These are phyloP conservation scores for Sthenelais limicola DNA, from an alignment of 2,888 invertebrate genomes.

Conservation along the genomic window DNA sequence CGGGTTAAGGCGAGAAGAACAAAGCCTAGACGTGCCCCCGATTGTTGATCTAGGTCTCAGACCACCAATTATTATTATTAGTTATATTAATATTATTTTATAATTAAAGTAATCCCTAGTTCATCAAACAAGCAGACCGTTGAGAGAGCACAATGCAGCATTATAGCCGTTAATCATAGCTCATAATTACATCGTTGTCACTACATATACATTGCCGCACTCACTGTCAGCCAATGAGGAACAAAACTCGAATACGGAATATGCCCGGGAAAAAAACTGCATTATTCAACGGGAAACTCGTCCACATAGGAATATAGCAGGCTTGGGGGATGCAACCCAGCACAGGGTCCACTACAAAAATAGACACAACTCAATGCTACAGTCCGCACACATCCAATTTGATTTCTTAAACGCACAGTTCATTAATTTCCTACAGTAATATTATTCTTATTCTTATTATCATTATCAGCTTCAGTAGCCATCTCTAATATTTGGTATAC, in stretches of 20 bases:
- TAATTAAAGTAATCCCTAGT: slow-evolving; percentile 19
- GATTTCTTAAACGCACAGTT: too few relatives aligned
- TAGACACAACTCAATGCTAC: slow-evolving; percentile 35
- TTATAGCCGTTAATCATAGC: too few relatives aligned
- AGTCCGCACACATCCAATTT: slow-evolving; percentile 32
- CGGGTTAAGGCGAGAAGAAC: slow-evolving; percentile 7
- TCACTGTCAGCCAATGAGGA: neutral
- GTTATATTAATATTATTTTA: slow-evolving; percentile 21
- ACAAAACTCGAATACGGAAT: slow-evolving; percentile 5
- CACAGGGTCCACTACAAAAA: slow-evolving; percentile 29
- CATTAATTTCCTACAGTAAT: too few relatives aligned
- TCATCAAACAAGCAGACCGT: neutral
- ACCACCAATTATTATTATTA: slow-evolving; percentile 12
- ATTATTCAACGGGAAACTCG: neutral
- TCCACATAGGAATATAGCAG: slow-evolving; percentile 14
- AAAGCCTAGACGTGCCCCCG: neutral
- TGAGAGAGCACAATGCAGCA: too few relatives aligned
- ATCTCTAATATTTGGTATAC: too few relatives aligned
- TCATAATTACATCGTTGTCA: too few relatives aligned
- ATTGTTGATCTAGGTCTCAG: slow-evolving; percentile 15
- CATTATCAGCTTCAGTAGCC: too few relatives aligned
- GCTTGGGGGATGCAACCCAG: too few relatives aligned
- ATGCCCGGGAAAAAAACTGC: neutral
- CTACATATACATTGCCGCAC: too few relatives aligned
- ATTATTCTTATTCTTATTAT: too few relatives aligned